Conservation (phyloP, 37 sponge, comb jelly and placozoan species). For the Hexactinellida sp. region DNA sequence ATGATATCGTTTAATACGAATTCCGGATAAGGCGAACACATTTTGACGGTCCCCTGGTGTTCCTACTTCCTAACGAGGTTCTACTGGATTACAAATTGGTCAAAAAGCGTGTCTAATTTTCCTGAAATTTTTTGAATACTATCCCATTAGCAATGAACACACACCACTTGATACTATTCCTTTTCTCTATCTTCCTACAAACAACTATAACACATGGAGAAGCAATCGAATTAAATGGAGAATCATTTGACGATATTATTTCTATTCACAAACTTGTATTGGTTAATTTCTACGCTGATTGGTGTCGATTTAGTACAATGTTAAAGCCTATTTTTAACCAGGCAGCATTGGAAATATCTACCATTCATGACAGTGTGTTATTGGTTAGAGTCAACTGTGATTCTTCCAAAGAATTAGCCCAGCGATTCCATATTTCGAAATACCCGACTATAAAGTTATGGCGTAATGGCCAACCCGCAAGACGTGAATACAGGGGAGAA, state of each 20-base stretch:
- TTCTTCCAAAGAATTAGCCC: not conserved
- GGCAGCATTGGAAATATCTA: conserved; percentile 42
- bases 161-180: not conserved
- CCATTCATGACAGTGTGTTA: not conserved
- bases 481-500: conserved; percentile 75
- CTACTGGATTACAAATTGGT: too few species aligned
- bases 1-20: too few species aligned
- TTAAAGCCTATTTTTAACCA: conserved; percentile 89
- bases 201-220: not conserved
- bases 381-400: conserved; percentile 14
- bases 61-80: too few species aligned
- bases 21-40: too few species aligned
- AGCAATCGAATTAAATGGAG: not conserved
- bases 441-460: conserved; percentile 92
- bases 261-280: conserved; percentile 28
- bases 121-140: too few species aligned
- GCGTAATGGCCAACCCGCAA: conserved; percentile 57
- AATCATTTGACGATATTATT: not conserved
- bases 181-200: not conserved
- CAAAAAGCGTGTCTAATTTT: too few species aligned
- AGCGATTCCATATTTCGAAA: conserved; percentile 62
- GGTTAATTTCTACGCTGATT: conserved; percentile 84
- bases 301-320: conserved; percentile 91
- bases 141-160: too few species aligned
- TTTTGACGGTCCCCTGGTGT: too few species aligned